Evolutionary conservation across 2,888 invertebrate species (phyloP), one percentile per base, ranked within the genome.

Genomic region (Trachelus stipa): DNA sequence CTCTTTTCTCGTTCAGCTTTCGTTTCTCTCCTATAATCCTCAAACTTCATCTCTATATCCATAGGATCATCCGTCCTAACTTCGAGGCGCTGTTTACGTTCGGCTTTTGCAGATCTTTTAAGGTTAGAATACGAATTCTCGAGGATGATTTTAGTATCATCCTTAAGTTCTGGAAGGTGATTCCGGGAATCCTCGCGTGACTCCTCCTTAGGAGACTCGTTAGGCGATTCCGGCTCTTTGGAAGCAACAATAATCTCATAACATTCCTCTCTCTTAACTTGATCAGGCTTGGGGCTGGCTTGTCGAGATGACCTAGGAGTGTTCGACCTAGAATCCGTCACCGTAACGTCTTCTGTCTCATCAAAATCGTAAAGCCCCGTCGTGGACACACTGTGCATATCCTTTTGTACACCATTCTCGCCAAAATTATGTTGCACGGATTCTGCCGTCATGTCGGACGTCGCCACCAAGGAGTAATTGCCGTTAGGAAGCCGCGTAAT

Each of bases 401-500:
- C 30, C 71, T 69, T 71, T 74, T 74, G 2, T 35, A 71, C 37
- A 34, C 74, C 74, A 69, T 75, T 77, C 37, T 77, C 77, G 34
- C 73, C 34, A 34, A 35, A 74, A 35, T 30, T 71, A 33, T 74
- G n/a, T 15, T 35, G 74, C 76, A 84, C 76, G 82, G 83, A 78
- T 82, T 81, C 82, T 68, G 84, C 82, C 73, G 83, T 85, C 86
- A 89, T 86, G 77, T 90, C 90, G 76, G 88, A 82, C 35, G 87
- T 94, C 15, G 94, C 94, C 0, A 95, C 95, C 79, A 95, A 92
- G 77, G 95, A 94, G 87, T 94, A 94, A 90, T 95, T 94, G 15
- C 95, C 95, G 92, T 95, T 95, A 77, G 93, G 93, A 86, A 95
- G 92, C 87, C 94, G 94, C 76, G 95, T 93, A 74, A 96, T 89